These are phyloP conservation scores for Epinotia demarniana DNA, from an alignment of 2,888 invertebrate species.

Conservation along the genomic window DNA sequence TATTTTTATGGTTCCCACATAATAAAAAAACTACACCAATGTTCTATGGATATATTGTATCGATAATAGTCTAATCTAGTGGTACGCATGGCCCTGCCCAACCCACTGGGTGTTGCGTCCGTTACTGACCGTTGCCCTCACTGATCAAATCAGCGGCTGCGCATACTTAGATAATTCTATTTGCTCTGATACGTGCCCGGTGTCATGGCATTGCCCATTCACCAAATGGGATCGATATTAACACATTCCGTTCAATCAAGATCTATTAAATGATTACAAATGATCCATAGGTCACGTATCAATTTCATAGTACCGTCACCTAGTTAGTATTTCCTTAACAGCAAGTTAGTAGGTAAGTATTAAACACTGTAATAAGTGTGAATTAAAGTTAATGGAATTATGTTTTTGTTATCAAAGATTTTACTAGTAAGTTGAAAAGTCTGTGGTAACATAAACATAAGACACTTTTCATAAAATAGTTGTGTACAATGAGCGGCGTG, in stretches of 20 bases:
- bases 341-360: no score
- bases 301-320: background rate
- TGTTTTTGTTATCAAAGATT: no score
- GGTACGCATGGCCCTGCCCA: background rate
- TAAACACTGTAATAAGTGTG: no score
- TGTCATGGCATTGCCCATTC: constrained; percentile 29
- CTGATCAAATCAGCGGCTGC: constrained; percentile 54
- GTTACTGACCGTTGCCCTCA: constrained; percentile 48
- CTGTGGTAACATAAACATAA: no score
- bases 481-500: constrained; percentile 23
- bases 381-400: no score
- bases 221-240: constrained; percentile 28
- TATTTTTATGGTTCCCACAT: no score
- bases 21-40: no score
- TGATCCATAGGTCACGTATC: background rate
- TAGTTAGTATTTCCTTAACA: background rate
- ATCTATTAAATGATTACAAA: constrained; percentile 26
- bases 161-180: constrained; percentile 53
- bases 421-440: no score
- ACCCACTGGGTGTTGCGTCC: constrained; percentile 34
- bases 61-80: no score
- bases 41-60: no score
- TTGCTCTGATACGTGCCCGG: constrained; percentile 33
- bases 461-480: background rate
- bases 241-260: constrained; percentile 32